These are phyloP conservation scores for Empidonax traillii DNA, from an alignment of 2,113 vertebrate genomes.

Conservation along the genomic window DNA sequence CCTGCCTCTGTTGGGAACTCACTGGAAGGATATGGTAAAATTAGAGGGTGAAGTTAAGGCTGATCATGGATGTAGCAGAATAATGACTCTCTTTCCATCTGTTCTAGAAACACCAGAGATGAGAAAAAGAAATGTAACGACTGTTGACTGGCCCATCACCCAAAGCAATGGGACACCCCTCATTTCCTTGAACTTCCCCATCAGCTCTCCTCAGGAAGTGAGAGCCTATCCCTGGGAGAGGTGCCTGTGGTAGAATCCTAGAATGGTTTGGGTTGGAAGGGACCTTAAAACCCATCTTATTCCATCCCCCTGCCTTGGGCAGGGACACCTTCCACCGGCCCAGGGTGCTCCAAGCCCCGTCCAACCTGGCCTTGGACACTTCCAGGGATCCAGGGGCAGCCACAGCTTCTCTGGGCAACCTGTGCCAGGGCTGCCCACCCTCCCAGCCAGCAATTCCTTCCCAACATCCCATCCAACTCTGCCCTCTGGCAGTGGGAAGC, in stretches of 20 bases:
- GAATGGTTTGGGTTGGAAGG: not conserved
- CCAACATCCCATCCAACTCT: not conserved
- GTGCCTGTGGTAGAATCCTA: not conserved
- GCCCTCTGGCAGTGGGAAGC: not conserved
- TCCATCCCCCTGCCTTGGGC: no score
- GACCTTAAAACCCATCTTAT: not conserved
- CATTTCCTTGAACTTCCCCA: not conserved
- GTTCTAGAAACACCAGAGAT: not conserved
- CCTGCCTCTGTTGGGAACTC: conserved; percentile 81
- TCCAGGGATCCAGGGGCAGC: not conserved
- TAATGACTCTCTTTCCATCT: not conserved
- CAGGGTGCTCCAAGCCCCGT: not conserved
- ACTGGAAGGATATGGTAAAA: conserved; percentile 63
- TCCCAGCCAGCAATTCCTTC: not conserved
- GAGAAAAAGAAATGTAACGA: not conserved
- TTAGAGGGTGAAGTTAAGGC: not conserved
- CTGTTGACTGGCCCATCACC: not conserved
- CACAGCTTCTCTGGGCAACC: not conserved
- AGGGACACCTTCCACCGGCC: not conserved
- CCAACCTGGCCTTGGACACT: not conserved
- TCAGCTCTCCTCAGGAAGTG: not conserved
- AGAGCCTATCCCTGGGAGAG: not conserved
- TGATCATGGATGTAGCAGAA: not conserved
- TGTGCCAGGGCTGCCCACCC: not conserved
- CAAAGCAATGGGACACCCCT: not conserved